Base-by-base conservation (phyloP, 2,113 vertebrate genomes). In the Rhea americana region DNA sequence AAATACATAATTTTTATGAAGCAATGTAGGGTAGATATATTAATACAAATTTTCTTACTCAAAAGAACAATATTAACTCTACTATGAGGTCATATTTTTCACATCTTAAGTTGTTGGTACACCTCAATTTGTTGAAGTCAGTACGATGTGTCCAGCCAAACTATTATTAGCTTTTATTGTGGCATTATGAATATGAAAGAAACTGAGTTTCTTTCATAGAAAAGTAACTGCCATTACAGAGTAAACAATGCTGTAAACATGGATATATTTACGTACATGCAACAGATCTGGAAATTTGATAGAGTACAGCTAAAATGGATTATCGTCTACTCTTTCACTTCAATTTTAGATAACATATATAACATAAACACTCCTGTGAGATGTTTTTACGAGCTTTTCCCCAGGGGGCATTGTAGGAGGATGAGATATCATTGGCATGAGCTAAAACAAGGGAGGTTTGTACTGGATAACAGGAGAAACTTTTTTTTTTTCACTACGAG, bases 391-490 rank as follows among this genome's bases (percentile, higher is more conserved):
- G 28, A 61, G 56, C n/a, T 71, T 63, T 20, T 35, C 37, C 4
- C 18, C 45, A 58, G 0, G 5, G 3, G 1, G n/a, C 1, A 1
- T 0, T 1, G 17, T 2, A 2, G 43, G 26, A 43, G 4, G 15
- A 53, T 8, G 25, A 53, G 58, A n/a, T 5, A 5, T 1, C 56
- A 7, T 0, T 6, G 20, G 25, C 21, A 79, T 28, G 30, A 1
- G 7, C 1, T 14, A 45, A 62, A 50, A 58, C 25, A 11, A 2
- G 14, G 39, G 22, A 65, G 22, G 20, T 26, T 37, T 47, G 43
- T 1, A 7, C n/a, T 2, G 26, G 19, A 6, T 11, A 17, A 12
- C 35, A 30, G 2, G 26, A 65, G 25, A 70, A 86, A 18, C 24
- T 37, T 21, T 35, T 35, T 35, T 35, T 35, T 35, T 39, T 59